Percentiles rank a stretch among this genome's conserved stretches.
Conservation (phyloP, 2,797 vertebrate species). For the Austrolebias charrua region DNA sequence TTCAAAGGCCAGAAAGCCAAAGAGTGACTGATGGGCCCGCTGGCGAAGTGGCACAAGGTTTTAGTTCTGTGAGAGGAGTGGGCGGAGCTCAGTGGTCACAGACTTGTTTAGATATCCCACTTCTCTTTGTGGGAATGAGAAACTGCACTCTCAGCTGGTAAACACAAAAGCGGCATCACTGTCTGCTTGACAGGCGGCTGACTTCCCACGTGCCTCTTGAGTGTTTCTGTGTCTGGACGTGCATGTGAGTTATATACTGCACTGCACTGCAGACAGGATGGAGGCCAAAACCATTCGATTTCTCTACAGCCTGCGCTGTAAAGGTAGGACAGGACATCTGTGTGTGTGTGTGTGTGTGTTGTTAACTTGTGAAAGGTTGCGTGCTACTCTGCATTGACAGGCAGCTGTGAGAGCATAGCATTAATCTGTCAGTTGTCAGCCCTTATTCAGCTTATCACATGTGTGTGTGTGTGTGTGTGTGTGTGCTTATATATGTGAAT, state of each 20-base stretch:
- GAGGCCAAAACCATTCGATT: constrained; percentile 72
- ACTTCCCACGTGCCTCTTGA: constrained; percentile 25
- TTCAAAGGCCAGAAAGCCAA: neutral
- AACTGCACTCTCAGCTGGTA: constrained; percentile 80
- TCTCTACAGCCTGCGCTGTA: constrained; percentile 71
- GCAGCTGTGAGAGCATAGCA: constrained; percentile 59
- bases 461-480: constrained; percentile 10
- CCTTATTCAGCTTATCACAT: constrained; percentile 53
- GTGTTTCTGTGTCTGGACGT: constrained; percentile 23
- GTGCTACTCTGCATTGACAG: constrained; percentile 41
- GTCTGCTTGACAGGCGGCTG: constrained; percentile 38
- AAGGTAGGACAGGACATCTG: constrained; percentile 68
- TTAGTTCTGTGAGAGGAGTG: constrained; percentile 42
- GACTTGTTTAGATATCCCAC: constrained; percentile 74
- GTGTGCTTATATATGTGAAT: constrained; percentile 2
- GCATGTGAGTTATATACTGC: constrained; percentile 14
- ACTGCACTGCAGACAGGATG: constrained; percentile 51
- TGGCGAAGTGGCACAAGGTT: constrained; percentile 34
- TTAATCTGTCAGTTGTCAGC: constrained; percentile 71
- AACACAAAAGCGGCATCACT: constrained; percentile 66
- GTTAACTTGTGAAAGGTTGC: constrained; percentile 30
- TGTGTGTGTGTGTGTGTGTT: constrained; percentile 6
- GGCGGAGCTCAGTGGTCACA: constrained; percentile 28
- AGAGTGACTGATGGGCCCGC: constrained; percentile 35
- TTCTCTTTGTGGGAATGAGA: constrained; percentile 75